A percentile compares a stretch with the other conserved stretches of the same genome.
Evolutionary conservation across 2,888 invertebrate species (phyloP).

Genomic region (Urechis unicinctus): DNA sequence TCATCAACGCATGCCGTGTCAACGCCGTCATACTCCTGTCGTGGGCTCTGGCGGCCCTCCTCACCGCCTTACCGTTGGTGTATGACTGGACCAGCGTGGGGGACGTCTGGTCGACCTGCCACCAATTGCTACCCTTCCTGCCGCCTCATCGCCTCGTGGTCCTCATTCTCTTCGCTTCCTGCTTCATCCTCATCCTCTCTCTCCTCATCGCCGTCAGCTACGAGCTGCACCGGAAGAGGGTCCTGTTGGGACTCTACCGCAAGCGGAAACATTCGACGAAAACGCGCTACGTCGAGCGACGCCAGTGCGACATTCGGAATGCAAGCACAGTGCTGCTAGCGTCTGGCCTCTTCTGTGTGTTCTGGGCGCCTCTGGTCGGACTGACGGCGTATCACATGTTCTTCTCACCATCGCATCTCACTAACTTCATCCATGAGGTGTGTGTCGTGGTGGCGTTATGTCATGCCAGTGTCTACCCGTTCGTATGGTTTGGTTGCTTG

Average conservation of each 20-base stretch:
- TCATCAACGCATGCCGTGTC: neutral
- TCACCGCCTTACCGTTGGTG: conserved; percentile 1
- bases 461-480: conserved; percentile 5
- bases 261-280: neutral
- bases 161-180: conserved; percentile 1
- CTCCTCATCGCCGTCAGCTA: neutral
- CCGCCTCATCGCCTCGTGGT: neutral
- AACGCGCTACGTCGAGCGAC: conserved; percentile 1
- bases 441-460: neutral
- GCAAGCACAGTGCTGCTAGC: neutral
- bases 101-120: neutral
- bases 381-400: neutral
- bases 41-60: conserved; percentile 7
- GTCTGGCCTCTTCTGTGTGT: neutral
- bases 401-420: neutral
- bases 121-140: neutral
- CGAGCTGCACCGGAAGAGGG: neutral
- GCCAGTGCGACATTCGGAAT: conserved; percentile 2
- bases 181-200: neutral
- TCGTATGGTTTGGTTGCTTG: conserved; percentile 1
- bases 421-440: conserved; percentile 5
- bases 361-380: conserved; percentile 5
- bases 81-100: conserved; percentile 1
- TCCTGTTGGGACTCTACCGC: neutral
- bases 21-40: neutral